phyloP scores from a whole-genome alignment of 2,888 invertebrate species.

The Callosobruchus maculatus region DNA sequence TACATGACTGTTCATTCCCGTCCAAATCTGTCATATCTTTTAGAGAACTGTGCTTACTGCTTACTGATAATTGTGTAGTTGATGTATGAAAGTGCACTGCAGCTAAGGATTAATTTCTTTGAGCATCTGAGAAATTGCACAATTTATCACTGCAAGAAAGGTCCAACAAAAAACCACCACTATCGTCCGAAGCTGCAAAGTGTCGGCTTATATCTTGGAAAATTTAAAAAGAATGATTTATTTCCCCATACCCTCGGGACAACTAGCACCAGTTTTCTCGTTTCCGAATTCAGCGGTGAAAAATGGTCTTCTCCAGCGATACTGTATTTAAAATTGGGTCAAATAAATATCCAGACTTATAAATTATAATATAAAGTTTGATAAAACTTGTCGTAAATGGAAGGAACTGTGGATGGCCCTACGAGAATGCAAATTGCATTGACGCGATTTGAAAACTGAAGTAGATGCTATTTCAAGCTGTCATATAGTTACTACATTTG shows the following conservation, averaged over 20 bases:
- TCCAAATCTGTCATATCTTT: too few relatives aligned
- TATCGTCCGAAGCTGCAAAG: neutral
- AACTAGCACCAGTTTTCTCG: neutral
- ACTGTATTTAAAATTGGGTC: neutral
- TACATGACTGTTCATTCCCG: too few relatives aligned
- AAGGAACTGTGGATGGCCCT: neutral
- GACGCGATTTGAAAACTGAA: neutral
- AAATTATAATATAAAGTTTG: neutral
- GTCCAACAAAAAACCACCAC: neutral
- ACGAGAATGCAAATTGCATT: neutral
- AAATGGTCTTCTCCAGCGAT: neutral
- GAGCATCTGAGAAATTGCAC: neutral
- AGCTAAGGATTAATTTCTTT: neutral
- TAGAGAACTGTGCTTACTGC: too few relatives aligned
- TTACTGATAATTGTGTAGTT: neutral
- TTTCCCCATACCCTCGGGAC: neutral
- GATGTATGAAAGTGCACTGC: neutral
- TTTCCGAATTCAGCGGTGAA: neutral
- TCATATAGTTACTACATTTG: too few relatives aligned
- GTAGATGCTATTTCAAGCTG: too few relatives aligned
- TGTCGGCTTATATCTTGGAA: neutral
- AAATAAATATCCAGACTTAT: neutral
- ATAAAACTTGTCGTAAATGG: neutral
- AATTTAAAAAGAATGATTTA: neutral
- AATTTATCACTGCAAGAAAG: neutral